phyloP scores from a whole-genome alignment of 2,797 vertebrate species.

The Scleropages formosus region DNA sequence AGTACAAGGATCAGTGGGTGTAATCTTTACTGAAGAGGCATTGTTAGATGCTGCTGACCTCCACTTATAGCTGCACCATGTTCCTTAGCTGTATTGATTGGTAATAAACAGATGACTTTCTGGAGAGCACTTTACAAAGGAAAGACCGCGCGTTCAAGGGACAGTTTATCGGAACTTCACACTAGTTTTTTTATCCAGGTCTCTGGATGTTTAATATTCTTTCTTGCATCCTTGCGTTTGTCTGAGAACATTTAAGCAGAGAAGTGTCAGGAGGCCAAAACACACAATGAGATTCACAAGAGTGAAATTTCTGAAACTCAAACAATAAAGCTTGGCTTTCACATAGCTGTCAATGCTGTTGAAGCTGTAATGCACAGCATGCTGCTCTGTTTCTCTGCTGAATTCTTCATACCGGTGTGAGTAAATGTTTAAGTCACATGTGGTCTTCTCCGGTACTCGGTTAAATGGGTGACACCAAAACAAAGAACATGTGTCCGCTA shows the following conservation, averaged over 20 bases:
- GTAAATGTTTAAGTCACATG: not conserved
- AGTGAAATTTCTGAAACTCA: not conserved
- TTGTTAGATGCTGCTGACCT: not conserved
- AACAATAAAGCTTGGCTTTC: not conserved
- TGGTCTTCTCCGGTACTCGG: not conserved
- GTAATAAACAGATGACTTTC: conserved; percentile 17
- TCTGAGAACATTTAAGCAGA: no score
- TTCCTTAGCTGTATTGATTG: conserved; percentile 14
- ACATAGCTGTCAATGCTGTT: not conserved
- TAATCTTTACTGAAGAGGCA: not conserved
- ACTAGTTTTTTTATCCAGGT: no score
- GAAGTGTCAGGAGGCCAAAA: no score
- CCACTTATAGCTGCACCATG: conserved; percentile 3
- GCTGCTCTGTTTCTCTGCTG: not conserved
- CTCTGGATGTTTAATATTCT: no score
- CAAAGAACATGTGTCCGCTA: not conserved
- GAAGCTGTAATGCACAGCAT: not conserved
- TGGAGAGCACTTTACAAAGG: conserved; percentile 14
- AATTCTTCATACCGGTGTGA: not conserved
- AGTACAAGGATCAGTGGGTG: not conserved
- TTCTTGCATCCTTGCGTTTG: no score
- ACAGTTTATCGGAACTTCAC: not conserved
- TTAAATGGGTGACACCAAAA: not conserved
- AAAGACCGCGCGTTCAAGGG: conserved; percentile 11
- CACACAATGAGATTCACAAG: not conserved